phyloP scores from a whole-genome alignment of 35 echinoderm and acorn worm species.

The Hemicentrotus pulcherrimus region DNA sequence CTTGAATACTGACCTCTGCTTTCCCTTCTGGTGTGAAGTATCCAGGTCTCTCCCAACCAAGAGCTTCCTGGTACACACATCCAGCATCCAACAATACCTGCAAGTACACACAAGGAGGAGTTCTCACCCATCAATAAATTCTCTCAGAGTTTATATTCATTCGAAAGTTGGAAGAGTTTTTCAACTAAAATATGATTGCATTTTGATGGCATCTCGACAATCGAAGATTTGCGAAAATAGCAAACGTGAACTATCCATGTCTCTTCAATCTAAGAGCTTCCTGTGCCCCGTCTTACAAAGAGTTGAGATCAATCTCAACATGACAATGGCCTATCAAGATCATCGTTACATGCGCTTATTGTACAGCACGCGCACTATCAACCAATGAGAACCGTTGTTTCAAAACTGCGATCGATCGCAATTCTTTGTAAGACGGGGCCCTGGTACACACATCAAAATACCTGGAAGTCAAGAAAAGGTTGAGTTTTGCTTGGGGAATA shows the following conservation, averaged over 20 bases:
- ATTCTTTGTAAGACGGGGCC: no score
- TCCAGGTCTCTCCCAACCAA: slow-evolving; percentile 93
- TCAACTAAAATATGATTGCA: not conserved
- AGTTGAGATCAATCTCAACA: no score
- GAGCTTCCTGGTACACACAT: slow-evolving; percentile 86
- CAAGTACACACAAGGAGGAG: slow-evolving; percentile 52
- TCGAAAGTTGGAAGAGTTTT: not conserved
- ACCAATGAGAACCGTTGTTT: no score
- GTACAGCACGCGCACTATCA: no score
- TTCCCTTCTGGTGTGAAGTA: slow-evolving; percentile 72
- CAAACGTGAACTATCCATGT: not conserved
- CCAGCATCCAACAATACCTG: slow-evolving; percentile 90
- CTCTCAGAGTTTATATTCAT: not conserved
- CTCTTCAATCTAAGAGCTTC: not conserved
- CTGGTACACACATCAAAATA: not conserved
- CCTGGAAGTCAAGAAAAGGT: no score
- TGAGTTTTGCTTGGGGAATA: no score
- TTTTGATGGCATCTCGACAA: not conserved
- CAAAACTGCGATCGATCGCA: no score
- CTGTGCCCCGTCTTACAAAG: no score
- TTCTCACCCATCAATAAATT: not conserved
- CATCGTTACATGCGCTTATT: no score
- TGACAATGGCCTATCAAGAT: no score
- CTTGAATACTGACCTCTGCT: slow-evolving; percentile 66
- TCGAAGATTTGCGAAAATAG: not conserved